Percentiles rank a stretch among this genome's conserved stretches.
These are phyloP conservation scores for Beroe ovata DNA, from an alignment of 37 sponge, comb jelly and placozoan genomes.

Conservation along the genomic window DNA sequence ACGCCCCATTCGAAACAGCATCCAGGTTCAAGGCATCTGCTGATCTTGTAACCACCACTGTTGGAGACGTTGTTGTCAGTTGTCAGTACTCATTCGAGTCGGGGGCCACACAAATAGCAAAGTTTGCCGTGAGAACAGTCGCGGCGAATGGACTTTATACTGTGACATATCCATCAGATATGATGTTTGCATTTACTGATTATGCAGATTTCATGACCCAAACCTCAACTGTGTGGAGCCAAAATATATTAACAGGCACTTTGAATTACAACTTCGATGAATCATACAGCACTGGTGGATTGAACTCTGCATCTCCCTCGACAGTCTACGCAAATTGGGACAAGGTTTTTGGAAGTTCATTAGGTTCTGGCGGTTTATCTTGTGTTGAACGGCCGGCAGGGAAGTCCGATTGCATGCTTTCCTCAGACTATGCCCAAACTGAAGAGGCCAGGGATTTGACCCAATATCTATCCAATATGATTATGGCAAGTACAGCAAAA, in stretches of 20 bases:
- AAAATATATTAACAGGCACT: not conserved
- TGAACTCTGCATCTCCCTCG: not conserved
- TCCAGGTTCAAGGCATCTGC: not conserved
- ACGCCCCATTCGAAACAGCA: slow-evolving; percentile 30
- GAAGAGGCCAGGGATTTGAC: not conserved
- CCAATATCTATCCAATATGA: not conserved
- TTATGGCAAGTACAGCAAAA: not conserved
- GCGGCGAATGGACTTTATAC: not conserved
- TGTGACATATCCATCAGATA: not conserved
- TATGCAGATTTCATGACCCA: not conserved
- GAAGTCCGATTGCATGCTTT: not conserved
- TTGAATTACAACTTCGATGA: not conserved
- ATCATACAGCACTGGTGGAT: not conserved
- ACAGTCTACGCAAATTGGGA: slow-evolving; percentile 33
- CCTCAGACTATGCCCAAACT: not conserved
- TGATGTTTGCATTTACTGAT: not conserved
- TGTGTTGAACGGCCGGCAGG: not conserved
- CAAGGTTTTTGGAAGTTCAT: not conserved
- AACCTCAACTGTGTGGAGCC: not conserved
- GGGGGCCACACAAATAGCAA: not conserved
- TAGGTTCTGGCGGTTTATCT: not conserved
- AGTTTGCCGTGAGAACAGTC: slow-evolving; percentile 21
- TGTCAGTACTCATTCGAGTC: not conserved
- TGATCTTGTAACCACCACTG: not conserved
- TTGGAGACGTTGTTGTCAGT: not conserved